phyloP scores from a whole-genome alignment of 1,140 invertebrate species.

The Cyclargus thomasi region DNA sequence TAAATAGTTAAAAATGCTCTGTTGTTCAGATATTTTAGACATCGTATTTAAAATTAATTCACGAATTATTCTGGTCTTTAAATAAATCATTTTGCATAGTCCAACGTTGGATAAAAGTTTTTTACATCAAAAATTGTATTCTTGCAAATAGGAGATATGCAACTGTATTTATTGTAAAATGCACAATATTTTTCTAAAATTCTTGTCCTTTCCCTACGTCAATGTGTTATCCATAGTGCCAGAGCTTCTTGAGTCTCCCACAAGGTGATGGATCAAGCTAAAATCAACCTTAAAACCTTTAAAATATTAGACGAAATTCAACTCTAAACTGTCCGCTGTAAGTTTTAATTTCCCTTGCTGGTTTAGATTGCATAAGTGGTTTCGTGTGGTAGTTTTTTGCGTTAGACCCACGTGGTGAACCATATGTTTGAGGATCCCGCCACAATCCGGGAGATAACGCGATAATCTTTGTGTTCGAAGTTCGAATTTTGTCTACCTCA shows the following conservation, averaged over 20 bases:
- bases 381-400: slow-evolving; percentile 31
- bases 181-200: not conserved
- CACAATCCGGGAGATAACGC: slow-evolving; percentile 56
- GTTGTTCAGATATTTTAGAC: too few species aligned
- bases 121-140: too few species aligned
- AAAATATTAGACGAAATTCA: slow-evolving; percentile 16
- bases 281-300: not conserved
- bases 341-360: slow-evolving; percentile 12
- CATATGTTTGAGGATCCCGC: slow-evolving; percentile 53
- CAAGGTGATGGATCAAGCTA: slow-evolving; percentile 42
- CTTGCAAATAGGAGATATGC: too few species aligned
- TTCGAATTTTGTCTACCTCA: not conserved
- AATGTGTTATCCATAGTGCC: slow-evolving; percentile 56
- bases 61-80: too few species aligned
- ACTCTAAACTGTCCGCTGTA: not conserved
- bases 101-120: too few species aligned
- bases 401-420: slow-evolving; percentile 58
- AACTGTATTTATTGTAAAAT: not conserved
- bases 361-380: not conserved
- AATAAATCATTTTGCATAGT: too few species aligned
- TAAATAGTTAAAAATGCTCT: too few species aligned
- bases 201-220: slow-evolving; percentile 26
- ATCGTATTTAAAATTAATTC: too few species aligned
- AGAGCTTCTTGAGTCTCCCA: slow-evolving; percentile 65
- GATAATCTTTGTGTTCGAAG: slow-evolving; percentile 25